phyloP scores from a whole-genome alignment of 2,797 vertebrate species.

The Sternarchorhynchus goeldii region DNA sequence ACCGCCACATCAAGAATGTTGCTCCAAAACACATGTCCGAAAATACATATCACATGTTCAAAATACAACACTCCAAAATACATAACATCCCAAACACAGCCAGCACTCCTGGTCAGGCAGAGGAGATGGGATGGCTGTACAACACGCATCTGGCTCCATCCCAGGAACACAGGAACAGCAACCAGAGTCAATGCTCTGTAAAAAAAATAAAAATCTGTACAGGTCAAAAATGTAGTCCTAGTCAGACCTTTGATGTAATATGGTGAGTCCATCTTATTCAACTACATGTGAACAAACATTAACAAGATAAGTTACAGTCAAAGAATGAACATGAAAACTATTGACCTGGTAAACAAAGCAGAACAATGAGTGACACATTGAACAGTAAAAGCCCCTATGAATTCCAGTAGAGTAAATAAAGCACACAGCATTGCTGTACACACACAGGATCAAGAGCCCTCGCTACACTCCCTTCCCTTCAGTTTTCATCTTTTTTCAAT shows the following conservation, averaged over 20 bases:
- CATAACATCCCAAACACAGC: too few species aligned
- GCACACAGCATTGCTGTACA: neutral
- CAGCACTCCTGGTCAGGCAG: too few species aligned
- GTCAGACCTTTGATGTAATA: neutral
- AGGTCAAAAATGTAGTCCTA: neutral
- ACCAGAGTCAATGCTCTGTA: neutral
- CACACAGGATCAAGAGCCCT: neutral
- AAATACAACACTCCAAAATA: too few species aligned
- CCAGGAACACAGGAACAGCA: neutral
- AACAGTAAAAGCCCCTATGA: neutral
- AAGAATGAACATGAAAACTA: neutral
- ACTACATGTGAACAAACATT: neutral
- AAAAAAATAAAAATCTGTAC: neutral
- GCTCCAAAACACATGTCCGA: too few species aligned
- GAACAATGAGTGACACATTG: neutral
- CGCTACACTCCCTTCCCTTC: neutral
- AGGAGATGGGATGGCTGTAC: neutral
- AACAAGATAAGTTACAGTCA: constrained; percentile 1
- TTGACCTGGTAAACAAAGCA: neutral
- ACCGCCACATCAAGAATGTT: too few species aligned
- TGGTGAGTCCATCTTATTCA: neutral
- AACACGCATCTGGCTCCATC: neutral
- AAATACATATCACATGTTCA: too few species aligned
- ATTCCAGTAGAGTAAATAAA: neutral
- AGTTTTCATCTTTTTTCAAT: constrained; percentile 10